These are phyloP conservation scores for Patiria pectinifera DNA, from an alignment of 53 echinoderm and acorn worm genomes.

Conservation along the genomic window DNA sequence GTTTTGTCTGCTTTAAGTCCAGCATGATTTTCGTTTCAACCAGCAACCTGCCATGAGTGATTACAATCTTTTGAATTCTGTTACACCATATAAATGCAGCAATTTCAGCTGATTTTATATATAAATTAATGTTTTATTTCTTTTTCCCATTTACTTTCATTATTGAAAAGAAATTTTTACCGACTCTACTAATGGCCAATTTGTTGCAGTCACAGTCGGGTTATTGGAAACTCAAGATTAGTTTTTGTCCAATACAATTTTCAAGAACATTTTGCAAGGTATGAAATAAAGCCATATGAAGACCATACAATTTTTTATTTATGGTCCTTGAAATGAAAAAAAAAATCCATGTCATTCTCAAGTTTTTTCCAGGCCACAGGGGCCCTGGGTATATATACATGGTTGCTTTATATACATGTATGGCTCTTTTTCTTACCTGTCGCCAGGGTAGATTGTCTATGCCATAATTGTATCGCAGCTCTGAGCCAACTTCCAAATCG, in stretches of 20 bases:
- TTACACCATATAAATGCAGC: too few relatives aligned
- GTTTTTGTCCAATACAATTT: neutral
- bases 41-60: too few relatives aligned
- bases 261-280: neutral
- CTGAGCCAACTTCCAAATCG: slow-evolving; percentile 38
- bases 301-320: neutral
- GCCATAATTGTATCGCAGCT: slow-evolving; percentile 71
- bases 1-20: too few relatives aligned
- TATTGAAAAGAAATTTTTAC: too few relatives aligned
- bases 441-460: slow-evolving; percentile 62
- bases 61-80: too few relatives aligned
- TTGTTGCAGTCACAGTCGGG: too few relatives aligned
- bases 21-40: too few relatives aligned
- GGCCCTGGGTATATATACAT: neutral
- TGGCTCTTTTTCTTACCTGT: slow-evolving; percentile 31
- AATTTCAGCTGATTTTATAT: too few relatives aligned
- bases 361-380: neutral
- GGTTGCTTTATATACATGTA: neutral
- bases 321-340: neutral
- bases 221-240: neutral
- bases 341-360: neutral
- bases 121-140: too few relatives aligned
- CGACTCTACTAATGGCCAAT: too few relatives aligned
- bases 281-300: neutral
- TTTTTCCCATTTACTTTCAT: too few relatives aligned